phyloP scores from a whole-genome alignment of 2,888 invertebrate species.

The Heliconius sara region DNA sequence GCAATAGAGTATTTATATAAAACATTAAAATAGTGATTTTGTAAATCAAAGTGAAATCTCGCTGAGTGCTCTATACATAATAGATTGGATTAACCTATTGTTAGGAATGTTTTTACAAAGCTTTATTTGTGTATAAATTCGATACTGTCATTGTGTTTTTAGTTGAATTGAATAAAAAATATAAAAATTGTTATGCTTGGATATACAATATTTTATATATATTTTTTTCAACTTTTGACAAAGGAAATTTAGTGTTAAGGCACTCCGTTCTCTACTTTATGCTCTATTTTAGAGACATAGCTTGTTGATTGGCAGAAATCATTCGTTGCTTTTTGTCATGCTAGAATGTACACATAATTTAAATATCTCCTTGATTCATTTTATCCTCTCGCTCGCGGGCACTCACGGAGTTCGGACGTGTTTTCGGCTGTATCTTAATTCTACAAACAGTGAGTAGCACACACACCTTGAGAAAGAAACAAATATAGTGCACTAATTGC shows the following conservation, averaged over 20 bases:
- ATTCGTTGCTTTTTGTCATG: too few relatives aligned
- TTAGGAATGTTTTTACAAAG: slow-evolving; percentile 20
- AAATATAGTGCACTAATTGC: too few relatives aligned
- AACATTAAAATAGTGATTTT: background rate
- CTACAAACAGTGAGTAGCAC: too few relatives aligned
- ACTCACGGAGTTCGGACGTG: too few relatives aligned
- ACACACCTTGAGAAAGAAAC: too few relatives aligned
- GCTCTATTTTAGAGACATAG: background rate
- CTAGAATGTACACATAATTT: too few relatives aligned
- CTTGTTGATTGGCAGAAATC: background rate
- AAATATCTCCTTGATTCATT: too few relatives aligned
- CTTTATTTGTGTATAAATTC: slow-evolving; percentile 1
- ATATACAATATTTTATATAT: background rate
- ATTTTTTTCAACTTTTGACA: background rate
- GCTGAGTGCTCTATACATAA: slow-evolving; percentile 24
- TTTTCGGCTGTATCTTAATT: too few relatives aligned
- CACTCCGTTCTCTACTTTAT: background rate
- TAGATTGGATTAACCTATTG: slow-evolving; percentile 22
- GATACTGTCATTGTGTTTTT: background rate
- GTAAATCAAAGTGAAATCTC: slow-evolving; percentile 16
- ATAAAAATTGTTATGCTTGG: background rate
- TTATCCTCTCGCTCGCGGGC: too few relatives aligned
- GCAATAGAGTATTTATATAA: background rate
- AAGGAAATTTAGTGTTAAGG: background rate
- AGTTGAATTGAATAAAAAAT: background rate